Percentiles rank a stretch among this genome's conserved stretches.
phyloP scores from a whole-genome alignment of 2,797 vertebrate species.

The Hapalemur alaotrensis region DNA sequence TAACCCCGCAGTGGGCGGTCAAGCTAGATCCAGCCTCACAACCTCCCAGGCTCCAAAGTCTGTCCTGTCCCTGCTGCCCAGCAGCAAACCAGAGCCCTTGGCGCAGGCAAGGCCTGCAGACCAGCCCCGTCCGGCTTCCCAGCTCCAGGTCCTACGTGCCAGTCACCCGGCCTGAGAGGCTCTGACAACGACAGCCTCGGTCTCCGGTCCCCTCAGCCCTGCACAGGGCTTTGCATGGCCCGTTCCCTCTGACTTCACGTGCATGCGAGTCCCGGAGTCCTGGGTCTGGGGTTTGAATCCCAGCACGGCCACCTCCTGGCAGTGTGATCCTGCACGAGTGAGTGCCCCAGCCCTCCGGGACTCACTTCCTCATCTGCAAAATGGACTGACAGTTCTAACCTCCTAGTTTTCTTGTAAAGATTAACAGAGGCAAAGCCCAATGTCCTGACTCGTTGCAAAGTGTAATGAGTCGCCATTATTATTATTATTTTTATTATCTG shows the following conservation, averaged over 20 bases:
- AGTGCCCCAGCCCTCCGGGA: accelerated
- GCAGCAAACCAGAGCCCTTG: accelerated
- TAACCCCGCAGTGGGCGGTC: constrained; percentile 1
- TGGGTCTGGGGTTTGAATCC: not conserved
- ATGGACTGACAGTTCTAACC: not conserved
- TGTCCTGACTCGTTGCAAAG: not conserved
- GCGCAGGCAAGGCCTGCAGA: not conserved
- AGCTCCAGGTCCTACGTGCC: not conserved
- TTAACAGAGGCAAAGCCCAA: not conserved
- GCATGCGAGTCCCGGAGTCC: not conserved
- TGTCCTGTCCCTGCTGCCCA: not conserved
- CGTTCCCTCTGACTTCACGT: not conserved
- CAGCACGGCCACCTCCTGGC: not conserved
- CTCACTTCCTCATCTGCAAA: not conserved
- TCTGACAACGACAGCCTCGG: accelerated
- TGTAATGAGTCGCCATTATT: not conserved
- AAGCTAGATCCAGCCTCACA: constrained; percentile 33
- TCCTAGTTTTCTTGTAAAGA: not conserved
- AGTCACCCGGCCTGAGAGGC: not conserved
- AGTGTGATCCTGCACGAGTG: not conserved
- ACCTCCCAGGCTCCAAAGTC: constrained; percentile 16
- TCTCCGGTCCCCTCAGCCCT: not conserved
- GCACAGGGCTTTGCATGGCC: not conserved
- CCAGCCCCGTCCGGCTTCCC: not conserved
- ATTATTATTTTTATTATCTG: not conserved